A percentile compares a stretch with the other conserved stretches of the same genome.
phyloP scores from a whole-genome alignment of 2,888 invertebrate genomes.

The Pammene fasciana region DNA sequence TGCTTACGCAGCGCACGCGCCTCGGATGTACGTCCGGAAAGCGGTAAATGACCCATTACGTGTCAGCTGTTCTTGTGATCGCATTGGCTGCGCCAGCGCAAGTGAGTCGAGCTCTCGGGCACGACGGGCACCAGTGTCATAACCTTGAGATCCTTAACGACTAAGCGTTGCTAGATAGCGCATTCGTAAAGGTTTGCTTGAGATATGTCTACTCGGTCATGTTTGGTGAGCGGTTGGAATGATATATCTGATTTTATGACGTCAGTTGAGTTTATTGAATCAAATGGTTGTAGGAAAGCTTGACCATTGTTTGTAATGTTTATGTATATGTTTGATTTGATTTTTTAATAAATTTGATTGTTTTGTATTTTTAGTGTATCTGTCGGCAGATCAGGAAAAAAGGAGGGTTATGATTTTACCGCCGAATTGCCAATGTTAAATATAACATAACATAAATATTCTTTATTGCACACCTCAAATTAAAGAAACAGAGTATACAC shows the following conservation, averaged over 20 bases:
- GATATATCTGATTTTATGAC: conserved; percentile 32
- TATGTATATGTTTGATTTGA: conserved; percentile 3
- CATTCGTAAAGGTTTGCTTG: background rate
- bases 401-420: too few relatives aligned
- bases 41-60: conserved; percentile 58
- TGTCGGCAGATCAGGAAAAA: too few relatives aligned
- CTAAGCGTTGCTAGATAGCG: too few relatives aligned
- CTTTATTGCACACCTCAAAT: too few relatives aligned
- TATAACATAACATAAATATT: too few relatives aligned
- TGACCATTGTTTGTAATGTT: background rate
- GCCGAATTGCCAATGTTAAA: too few relatives aligned
- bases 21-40: conserved; percentile 60
- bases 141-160: background rate
- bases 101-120: background rate
- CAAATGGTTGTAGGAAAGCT: conserved; percentile 9
- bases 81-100: background rate
- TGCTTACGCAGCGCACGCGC: conserved; percentile 52
- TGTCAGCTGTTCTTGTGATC: conserved; percentile 48
- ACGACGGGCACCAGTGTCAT: background rate
- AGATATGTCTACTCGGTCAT: background rate
- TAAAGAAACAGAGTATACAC: too few relatives aligned
- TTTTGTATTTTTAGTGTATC: too few relatives aligned
- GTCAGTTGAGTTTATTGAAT: conserved; percentile 20
- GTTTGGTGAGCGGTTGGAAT: background rate
- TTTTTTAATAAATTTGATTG: background rate